Conservation (phyloP, 1,140 invertebrate species). For the Tetranychus urticae region DNA sequence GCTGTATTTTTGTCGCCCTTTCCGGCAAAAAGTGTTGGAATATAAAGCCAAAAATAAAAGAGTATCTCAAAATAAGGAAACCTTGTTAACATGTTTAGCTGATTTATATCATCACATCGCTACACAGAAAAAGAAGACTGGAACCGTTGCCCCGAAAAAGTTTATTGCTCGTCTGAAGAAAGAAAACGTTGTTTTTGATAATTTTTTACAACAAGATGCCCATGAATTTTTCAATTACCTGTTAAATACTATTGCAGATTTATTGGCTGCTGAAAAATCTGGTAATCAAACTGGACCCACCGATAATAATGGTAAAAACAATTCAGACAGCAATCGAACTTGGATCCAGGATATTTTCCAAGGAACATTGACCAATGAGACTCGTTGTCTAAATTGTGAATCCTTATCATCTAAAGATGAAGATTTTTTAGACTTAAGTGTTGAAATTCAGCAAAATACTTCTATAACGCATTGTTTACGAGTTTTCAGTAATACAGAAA, state of each 20-base stretch:
- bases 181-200: conserved; percentile 99
- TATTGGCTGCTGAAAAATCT: conserved; percentile 26
- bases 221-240: conserved; percentile 98
- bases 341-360: conserved; percentile 99
- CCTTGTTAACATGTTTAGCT: conserved; percentile 82
- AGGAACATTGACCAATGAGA: conserved; percentile 96
- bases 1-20: conserved; percentile 94
- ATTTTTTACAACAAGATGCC: conserved; percentile 99
- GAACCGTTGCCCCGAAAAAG: conserved; percentile 96
- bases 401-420: conserved; percentile 53
- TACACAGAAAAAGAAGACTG: conserved; percentile 97
- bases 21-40: conserved; percentile 90
- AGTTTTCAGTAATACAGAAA: conserved; percentile 95
- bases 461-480: conserved; percentile 93
- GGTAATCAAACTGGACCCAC: background rate
- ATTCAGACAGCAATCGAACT: conserved; percentile 36
- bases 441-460: conserved; percentile 97
- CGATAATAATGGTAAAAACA: background rate
- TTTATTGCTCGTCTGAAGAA: conserved; percentile 93
- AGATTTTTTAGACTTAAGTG: conserved; percentile 85
- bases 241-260: conserved; percentile 50
- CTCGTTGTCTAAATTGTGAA: conserved; percentile 95
- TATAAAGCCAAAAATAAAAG: conserved; percentile 94
- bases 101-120: conserved; percentile 97
- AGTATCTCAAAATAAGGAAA: conserved; percentile 55